Base-by-base conservation (phyloP, 2,113 vertebrate species). In the Pluvianellus socialis region DNA sequence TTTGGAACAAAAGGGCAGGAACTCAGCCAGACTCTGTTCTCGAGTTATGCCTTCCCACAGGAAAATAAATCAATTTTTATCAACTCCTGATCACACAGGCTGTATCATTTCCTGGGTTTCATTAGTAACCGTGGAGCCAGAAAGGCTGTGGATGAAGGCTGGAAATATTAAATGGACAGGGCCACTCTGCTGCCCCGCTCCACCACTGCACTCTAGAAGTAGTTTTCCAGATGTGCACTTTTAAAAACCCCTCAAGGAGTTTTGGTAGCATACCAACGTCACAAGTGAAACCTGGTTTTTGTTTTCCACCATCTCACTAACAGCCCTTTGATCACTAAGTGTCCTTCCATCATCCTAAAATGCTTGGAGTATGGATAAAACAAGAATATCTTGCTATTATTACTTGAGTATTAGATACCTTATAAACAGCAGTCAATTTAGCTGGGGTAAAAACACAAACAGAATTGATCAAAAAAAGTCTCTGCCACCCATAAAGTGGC, bases 141-240 rank as follows among this genome's bases (percentile, higher is more conserved):
- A 23, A 27, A 23, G 18, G 7, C 35, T 12, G 18, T 2, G 8
- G 44, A 4, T 23, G 32, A 44, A 38, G 23, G 28, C 23, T 38
- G 33, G 32, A 27, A 35, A 3, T 14, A 4, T 19, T 3, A 14
- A 30, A 22, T 1, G 4, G 56, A 10, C 12, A 5, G 13, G 11
- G 13, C 2, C 7, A 3, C 40, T 13, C 63, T 14, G 3, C 19
- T 7, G 12, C 52, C 24, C 47, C 13, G 19, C 49, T 47, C 38
- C 18, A 13, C 24, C 8, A 6, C 24, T 14, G 47, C n/a, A 1
- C 30, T 23, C 59, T 23, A 16, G 42, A 27, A 45, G 24, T 2
- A 6, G 14, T 28, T 45, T 66, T 53, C 59, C 40, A 73, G 47
- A 26, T 10, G 26, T 4, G 6, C 15, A 5, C 49, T 10, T 23